A percentile compares a stretch with the other conserved stretches of the same genome.
phyloP scores from a whole-genome alignment of 23 tunicate species.

The Clavelina lepadiformis region DNA sequence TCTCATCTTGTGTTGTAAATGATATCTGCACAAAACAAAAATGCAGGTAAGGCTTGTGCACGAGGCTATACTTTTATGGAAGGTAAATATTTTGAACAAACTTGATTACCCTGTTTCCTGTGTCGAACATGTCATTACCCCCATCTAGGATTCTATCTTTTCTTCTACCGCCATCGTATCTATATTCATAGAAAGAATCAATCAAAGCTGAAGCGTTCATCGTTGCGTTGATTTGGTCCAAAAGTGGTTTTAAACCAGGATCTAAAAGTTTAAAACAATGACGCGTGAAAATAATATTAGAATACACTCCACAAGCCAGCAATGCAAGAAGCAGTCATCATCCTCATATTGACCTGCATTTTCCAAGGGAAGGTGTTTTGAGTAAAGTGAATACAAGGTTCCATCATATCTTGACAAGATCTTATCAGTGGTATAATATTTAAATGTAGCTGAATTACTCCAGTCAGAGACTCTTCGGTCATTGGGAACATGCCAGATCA shows the following conservation, averaged over 20 bases:
- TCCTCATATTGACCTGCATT: conserved; percentile 19
- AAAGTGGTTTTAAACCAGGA: too few relatives aligned
- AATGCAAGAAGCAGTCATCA: too few relatives aligned
- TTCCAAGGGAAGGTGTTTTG: conserved; percentile 13
- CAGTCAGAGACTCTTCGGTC: background rate
- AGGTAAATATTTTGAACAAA: background rate
- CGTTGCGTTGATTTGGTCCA: background rate
- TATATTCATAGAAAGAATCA: conserved; percentile 11
- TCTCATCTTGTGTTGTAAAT: too few relatives aligned
- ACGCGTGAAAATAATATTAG: too few relatives aligned
- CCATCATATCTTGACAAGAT: conserved; percentile 24
- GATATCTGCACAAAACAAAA: too few relatives aligned
- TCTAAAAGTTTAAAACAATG: too few relatives aligned
- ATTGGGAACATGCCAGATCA: conserved; percentile 32
- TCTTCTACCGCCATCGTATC: conserved; percentile 23
- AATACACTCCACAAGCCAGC: too few relatives aligned
- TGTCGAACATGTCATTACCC: conserved; percentile 48
- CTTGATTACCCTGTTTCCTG: conserved; percentile 19
- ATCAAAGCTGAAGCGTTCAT: conserved; percentile 1
- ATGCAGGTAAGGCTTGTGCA: too few relatives aligned
- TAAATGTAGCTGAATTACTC: background rate
- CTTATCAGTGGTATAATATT: conserved; percentile 21
- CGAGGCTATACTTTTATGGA: too few relatives aligned
- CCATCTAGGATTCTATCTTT: conserved; percentile 26
- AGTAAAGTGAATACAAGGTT: conserved; percentile 31